phyloP scores from a whole-genome alignment of 2,113 vertebrate species.

The Scatophagus argus region DNA sequence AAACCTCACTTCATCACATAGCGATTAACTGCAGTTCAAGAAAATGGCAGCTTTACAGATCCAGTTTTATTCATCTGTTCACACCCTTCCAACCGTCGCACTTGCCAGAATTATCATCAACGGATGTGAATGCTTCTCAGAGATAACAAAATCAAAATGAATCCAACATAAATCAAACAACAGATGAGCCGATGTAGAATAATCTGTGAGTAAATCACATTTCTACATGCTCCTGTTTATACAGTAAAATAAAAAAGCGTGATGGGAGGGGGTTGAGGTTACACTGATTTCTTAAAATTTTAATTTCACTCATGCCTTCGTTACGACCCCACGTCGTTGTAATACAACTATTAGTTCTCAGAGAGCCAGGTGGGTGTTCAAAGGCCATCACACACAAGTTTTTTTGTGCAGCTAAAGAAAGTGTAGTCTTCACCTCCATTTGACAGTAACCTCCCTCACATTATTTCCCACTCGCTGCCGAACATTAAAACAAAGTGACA shows the following conservation, averaged over 20 bases:
- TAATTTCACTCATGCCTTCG: background rate
- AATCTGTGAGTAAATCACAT: background rate
- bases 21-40: background rate
- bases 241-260: background rate
- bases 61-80: background rate
- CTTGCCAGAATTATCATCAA: background rate
- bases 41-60: background rate
- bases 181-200: too few species aligned
- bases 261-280: too few species aligned
- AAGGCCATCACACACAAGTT: background rate
- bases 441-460: constrained; percentile 30
- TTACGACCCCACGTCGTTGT: constrained; percentile 1
- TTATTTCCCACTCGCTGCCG: background rate
- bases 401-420: constrained; percentile 12
- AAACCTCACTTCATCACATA: background rate
- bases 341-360: background rate
- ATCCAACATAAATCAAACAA: background rate
- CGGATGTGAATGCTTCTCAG: background rate
- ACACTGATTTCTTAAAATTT: background rate
- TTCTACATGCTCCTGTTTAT: background rate
- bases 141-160: fast-evolving
- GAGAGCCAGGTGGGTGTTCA: background rate
- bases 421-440: background rate
- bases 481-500: constrained; percentile 48
- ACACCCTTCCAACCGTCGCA: background rate